phyloP scores from a whole-genome alignment of 2,113 vertebrate species.

The Periophthalmodon schlosseri region DNA sequence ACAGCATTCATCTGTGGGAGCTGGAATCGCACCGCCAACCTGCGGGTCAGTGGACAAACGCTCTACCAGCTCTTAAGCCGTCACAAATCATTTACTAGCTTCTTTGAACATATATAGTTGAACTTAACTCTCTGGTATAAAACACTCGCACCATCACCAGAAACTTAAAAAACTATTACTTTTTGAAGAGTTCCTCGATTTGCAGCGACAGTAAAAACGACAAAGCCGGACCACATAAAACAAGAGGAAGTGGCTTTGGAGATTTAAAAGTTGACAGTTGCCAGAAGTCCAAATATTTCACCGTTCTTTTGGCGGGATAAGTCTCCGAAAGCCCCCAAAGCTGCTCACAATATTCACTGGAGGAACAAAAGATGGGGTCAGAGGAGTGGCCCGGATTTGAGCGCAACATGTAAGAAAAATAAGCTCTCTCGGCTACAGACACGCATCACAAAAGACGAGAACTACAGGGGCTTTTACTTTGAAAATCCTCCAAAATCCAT shows the following conservation, averaged over 20 bases:
- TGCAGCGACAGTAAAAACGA: slow-evolving; percentile 20
- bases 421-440: slow-evolving; percentile 41
- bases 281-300: slow-evolving; percentile 74
- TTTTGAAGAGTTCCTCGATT: not conserved
- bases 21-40: no score
- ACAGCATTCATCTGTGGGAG: no score
- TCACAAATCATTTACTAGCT: not conserved
- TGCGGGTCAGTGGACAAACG: no score
- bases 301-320: slow-evolving; percentile 61
- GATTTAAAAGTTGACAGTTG: slow-evolving; percentile 75
- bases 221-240: slow-evolving; percentile 21
- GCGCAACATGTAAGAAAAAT: slow-evolving; percentile 56
- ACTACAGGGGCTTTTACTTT: not conserved
- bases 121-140: not conserved
- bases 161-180: not conserved
- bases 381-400: slow-evolving; percentile 51
- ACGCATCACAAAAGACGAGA: slow-evolving; percentile 20
- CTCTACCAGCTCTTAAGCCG: no score
- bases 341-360: slow-evolving; percentile 76
- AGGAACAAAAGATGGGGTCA: slow-evolving; percentile 76
- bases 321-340: slow-evolving; percentile 70
- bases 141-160: not conserved
- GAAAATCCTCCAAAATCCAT: slow-evolving; percentile 6
- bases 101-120: no score
- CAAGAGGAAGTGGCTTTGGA: slow-evolving; percentile 62